phyloP scores from a whole-genome alignment of 2,113 vertebrate species.

The Lampris incognitus region DNA sequence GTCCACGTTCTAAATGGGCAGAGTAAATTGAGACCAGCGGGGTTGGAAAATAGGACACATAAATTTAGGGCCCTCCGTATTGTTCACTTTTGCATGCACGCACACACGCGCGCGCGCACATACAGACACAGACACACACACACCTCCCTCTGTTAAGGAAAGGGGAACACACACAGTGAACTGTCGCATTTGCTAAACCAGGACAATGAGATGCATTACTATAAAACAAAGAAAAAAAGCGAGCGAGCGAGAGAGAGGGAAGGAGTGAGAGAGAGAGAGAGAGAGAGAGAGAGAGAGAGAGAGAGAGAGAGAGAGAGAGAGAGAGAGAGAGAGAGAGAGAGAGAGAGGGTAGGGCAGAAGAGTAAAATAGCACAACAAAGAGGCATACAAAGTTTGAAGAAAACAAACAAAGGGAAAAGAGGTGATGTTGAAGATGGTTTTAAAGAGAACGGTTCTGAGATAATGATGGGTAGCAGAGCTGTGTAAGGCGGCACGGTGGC shows the following conservation, averaged over 20 bases:
- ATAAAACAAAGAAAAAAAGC: background rate
- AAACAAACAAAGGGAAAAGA: slow-evolving; percentile 5
- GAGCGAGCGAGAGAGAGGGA: background rate
- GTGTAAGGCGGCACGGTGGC: slow-evolving; percentile 1
- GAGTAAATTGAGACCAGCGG: slow-evolving; percentile 76
- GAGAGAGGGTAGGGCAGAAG: background rate
- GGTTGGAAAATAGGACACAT: slow-evolving; percentile 80
- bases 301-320: background rate
- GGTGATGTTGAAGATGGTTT: too few species aligned
- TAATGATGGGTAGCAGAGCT: slow-evolving; percentile 34
- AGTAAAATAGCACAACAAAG: background rate
- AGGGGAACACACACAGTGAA: slow-evolving; percentile 63
- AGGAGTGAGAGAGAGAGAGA: slow-evolving; percentile 4
- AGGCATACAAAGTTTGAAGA: slow-evolving; percentile 4
- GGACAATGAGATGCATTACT: slow-evolving; percentile 65
- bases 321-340: background rate
- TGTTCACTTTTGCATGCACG: slow-evolving; percentile 42
- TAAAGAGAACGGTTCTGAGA: slow-evolving; percentile 26
- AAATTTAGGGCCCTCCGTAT: slow-evolving; percentile 76
- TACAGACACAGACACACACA: too few species aligned
- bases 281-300: background rate
- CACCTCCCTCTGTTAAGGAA: slow-evolving; percentile 13
- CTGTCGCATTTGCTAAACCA: slow-evolving; percentile 76
- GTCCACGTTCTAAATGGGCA: slow-evolving; percentile 71
- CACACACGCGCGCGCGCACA: too few species aligned